phyloP scores from a whole-genome alignment of 2,113 vertebrate genomes.

The Xenopus tropicalis region DNA sequence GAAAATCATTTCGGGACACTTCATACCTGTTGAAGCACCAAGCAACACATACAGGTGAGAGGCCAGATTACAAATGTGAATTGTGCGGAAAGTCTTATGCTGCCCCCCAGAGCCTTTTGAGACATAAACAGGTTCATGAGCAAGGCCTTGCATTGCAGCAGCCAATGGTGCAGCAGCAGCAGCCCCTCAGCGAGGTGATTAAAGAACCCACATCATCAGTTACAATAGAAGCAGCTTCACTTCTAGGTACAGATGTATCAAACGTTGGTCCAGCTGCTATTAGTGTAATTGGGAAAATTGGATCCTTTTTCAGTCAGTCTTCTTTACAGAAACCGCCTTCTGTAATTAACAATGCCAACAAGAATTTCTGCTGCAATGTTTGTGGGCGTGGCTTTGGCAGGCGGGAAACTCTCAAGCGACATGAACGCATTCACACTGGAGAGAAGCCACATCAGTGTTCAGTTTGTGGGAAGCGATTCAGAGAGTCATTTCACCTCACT shows the following conservation, averaged over 20 bases:
- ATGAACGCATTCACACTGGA: constrained; percentile 79
- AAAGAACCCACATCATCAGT: background rate
- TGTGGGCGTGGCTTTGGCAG: constrained; percentile 82
- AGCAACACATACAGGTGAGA: constrained; percentile 69
- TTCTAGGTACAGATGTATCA: constrained; percentile 14
- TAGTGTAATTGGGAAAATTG: constrained; percentile 20
- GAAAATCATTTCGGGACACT: constrained; percentile 85
- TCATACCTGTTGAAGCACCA: constrained; percentile 88
- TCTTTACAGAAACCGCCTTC: background rate
- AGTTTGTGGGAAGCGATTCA: constrained; percentile 87
- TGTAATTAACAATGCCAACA: constrained; percentile 56
- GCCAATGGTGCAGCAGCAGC: background rate
- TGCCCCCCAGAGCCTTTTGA: constrained; percentile 59
- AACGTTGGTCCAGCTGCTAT: constrained; percentile 6
- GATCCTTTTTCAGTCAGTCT: background rate
- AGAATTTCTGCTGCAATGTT: constrained; percentile 74
- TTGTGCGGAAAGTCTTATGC: constrained; percentile 66
- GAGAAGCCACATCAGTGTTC: constrained; percentile 86
- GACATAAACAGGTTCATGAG: constrained; percentile 61
- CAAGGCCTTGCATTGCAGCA: constrained; percentile 6
- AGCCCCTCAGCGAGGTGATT: background rate
- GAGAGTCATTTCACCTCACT: constrained; percentile 84
- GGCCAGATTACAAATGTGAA: constrained; percentile 56
- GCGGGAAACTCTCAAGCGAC: constrained; percentile 82
- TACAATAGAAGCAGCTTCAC: constrained; percentile 2